Evolutionary conservation across 2,113 vertebrate species (phyloP), one percentile per base, ranked within the genome.

Genomic region (Columbina picui): DNA sequence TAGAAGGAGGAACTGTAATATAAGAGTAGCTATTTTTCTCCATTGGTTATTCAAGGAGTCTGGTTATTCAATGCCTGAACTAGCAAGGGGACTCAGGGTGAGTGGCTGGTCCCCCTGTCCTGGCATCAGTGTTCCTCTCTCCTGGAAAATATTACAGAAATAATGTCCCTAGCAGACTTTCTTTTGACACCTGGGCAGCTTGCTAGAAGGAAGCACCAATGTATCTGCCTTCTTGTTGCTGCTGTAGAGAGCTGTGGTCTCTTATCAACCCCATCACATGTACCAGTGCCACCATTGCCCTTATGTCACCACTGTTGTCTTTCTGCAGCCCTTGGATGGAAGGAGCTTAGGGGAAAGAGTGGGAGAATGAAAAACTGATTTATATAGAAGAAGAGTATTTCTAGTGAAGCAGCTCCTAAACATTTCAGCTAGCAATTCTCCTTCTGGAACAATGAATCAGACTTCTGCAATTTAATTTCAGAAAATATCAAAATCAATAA

Each of bases 401-500:
- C 69, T 89, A 47, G 26, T 55, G 26, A 84, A 61, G 64, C 32
- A 55, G 84, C 15, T 63, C 38, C 12, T 52, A 63, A 16, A 59
- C 26, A 43, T 71, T 89, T 56, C 78, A 83, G 57, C 65, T 61
- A 43, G 19, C 17, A 69, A 1, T 87, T 79, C 39, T 79, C 25
- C 56, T 90, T 68, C 78, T 73, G 50, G 57, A 73, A 59, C 65
- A 59, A 57, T 76, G 67, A 83, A 88, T 88, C 67, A 74, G 18
- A 2, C 32, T 55, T 73, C 53, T 79, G 55, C 30, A 41, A 16
- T 14, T 86, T 70, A 65, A 59, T 86, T 93, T 88, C 68, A 63
- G 73, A 36, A 32, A 50, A 56, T n/a, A 90, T 74, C 65, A 76
- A 78, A 79, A 80, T 88, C 47, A 25, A 23, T 63, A 1, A 59